phyloP scores from a whole-genome alignment of 1,140 invertebrate genomes.

The Anadara kagoshimensis region DNA sequence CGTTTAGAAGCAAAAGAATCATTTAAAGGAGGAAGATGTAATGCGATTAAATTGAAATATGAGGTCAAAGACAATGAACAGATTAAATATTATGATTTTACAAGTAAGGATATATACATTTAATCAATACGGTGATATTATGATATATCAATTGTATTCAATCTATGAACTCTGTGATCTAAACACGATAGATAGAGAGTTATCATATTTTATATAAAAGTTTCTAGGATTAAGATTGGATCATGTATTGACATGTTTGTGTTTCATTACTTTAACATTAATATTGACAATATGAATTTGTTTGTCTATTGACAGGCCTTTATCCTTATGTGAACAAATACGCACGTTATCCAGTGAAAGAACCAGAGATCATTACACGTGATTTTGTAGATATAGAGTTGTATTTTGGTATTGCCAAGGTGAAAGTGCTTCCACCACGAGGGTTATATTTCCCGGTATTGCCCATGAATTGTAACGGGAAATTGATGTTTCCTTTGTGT shows the following conservation, averaged over 20 bases:
- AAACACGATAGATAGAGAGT: neutral
- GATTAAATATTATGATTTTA: slow-evolving; percentile 19
- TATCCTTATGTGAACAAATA: slow-evolving; percentile 36
- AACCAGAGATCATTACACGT: slow-evolving; percentile 18
- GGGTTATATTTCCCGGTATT: slow-evolving; percentile 29
- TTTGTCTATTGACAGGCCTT: slow-evolving; percentile 11
- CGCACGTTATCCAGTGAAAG: slow-evolving; percentile 12
- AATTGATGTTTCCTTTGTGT: slow-evolving; percentile 33
- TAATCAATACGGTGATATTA: neutral
- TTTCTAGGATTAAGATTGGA: neutral
- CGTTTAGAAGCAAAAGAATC: neutral
- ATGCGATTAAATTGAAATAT: slow-evolving; percentile 8
- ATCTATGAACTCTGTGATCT: no score
- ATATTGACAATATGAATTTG: neutral
- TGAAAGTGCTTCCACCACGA: slow-evolving; percentile 25
- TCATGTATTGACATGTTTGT: neutral
- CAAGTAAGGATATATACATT: neutral
- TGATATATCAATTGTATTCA: neutral
- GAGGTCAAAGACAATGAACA: slow-evolving; percentile 3
- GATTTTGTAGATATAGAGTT: slow-evolving; percentile 11
- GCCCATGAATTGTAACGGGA: slow-evolving; percentile 30
- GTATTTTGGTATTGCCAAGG: slow-evolving; percentile 27
- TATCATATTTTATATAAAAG: no score
- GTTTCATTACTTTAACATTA: neutral
- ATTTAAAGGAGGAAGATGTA: slow-evolving; percentile 11